Percentiles rank a stretch among this genome's conserved stretches.
These are phyloP conservation scores for Candoia aspera DNA, from an alignment of 2,113 vertebrate genomes.

Conservation along the genomic window DNA sequence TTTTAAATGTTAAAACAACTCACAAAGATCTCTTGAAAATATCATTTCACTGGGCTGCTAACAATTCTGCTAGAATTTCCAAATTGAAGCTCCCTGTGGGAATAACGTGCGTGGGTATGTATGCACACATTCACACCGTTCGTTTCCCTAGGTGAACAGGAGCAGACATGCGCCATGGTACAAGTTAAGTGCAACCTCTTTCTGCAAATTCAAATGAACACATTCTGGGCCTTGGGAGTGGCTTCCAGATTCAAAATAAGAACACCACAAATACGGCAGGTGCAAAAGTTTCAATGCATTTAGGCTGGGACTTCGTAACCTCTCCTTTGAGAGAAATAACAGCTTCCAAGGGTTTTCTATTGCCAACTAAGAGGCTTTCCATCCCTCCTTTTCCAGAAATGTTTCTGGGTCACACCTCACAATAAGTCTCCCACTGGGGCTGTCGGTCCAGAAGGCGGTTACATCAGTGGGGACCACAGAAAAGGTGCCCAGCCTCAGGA, in stretches of 20 bases:
- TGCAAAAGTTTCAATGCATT: background rate
- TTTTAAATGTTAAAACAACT: too few relatives aligned
- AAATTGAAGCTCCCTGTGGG: too few relatives aligned
- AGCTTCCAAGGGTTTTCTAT: background rate
- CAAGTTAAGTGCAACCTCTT: background rate
- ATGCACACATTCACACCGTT: background rate
- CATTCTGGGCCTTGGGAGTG: background rate
- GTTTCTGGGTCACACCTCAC: background rate
- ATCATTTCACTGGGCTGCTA: background rate
- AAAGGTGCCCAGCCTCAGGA: background rate
- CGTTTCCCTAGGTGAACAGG: background rate
- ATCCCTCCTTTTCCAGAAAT: background rate
- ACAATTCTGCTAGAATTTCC: background rate
- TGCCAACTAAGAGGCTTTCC: background rate
- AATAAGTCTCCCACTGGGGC: conserved; percentile 17
- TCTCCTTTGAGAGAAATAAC: background rate
- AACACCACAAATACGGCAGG: background rate
- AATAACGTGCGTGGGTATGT: too few relatives aligned
- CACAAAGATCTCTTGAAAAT: background rate
- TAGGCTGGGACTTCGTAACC: background rate
- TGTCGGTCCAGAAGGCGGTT: conserved; percentile 1
- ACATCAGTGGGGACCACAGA: conserved; percentile 4
- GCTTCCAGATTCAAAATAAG: background rate
- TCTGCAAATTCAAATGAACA: background rate
- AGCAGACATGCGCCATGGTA: background rate